phyloP scores from a whole-genome alignment of 2,113 vertebrate species.

The Nanorana parkeri region DNA sequence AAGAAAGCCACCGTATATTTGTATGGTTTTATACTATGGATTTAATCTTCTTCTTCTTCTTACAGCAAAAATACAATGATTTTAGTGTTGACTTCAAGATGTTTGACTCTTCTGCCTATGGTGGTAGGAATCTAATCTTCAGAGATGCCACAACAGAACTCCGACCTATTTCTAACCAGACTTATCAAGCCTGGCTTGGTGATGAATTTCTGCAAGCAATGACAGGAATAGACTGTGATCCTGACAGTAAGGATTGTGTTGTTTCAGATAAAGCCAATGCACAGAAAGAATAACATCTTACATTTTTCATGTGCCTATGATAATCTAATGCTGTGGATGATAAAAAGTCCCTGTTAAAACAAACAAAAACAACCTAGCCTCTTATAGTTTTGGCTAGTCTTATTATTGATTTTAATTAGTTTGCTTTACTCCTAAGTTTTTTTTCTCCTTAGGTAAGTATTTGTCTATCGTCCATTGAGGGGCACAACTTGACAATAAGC shows the following conservation, averaged over 20 bases:
- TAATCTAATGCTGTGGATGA: not conserved
- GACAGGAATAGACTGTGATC: conserved; percentile 82
- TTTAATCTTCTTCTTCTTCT: not conserved
- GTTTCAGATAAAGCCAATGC: not conserved
- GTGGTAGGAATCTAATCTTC: conserved; percentile 81
- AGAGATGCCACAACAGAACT: conserved; percentile 80
- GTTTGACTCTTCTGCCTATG: conserved; percentile 79
- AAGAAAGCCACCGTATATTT: no score
- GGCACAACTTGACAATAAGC: no score
- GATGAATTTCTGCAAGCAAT: conserved; percentile 76
- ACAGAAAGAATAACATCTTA: not conserved
- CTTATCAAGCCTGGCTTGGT: conserved; percentile 86
- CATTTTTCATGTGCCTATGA: not conserved
- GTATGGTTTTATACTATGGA: not conserved
- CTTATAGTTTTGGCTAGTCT: no score
- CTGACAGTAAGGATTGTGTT: conserved; percentile 71
- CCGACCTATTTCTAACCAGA: conserved; percentile 68
- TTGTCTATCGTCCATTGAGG: no score
- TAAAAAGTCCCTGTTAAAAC: not conserved
- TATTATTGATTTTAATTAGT: no score
- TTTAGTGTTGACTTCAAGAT: conserved; percentile 78
- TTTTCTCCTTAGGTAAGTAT: no score
- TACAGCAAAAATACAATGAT: conserved; percentile 70
- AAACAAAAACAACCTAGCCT: not conserved
- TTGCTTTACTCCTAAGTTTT: no score